Evolutionary conservation across 2,888 invertebrate species (phyloP).

Genomic region (Steinernema hermaphroditum): DNA sequence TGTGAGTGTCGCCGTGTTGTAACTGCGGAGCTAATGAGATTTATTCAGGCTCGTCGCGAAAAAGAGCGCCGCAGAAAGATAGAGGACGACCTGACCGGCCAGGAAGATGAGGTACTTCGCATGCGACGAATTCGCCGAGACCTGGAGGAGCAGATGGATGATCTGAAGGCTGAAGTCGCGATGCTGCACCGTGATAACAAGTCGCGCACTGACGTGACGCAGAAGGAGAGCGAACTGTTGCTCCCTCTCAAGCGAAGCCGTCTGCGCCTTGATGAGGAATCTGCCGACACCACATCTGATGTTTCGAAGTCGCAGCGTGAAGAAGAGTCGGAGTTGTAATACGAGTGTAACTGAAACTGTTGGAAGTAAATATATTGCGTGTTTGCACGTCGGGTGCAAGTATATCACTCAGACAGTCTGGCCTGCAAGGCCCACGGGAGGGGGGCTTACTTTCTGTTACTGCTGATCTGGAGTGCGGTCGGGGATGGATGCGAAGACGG

Average conservation of each 20-base stretch:
- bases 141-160: not conserved
- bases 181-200: not conserved
- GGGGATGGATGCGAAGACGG: not conserved
- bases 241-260: no score
- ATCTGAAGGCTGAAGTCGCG: not conserved
- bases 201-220: not conserved
- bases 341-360: no score
- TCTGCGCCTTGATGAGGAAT: no score
- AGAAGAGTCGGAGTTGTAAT: no score
- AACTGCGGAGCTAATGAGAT: not conserved
- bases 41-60: not conserved
- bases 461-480: not conserved
- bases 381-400: no score
- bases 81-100: not conserved
- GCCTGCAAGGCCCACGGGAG: no score
- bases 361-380: no score
- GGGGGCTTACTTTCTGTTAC: no score
- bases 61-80: not conserved
- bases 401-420: no score
- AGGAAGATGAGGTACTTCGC: not conserved
- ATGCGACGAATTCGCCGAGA: not conserved
- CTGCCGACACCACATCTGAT: no score
- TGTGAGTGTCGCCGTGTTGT: not conserved
- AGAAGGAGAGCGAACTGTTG: conserved; percentile 12
- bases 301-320: no score